A percentile compares a stretch with the other conserved stretches of the same genome.
These are phyloP conservation scores for Magallana gigas DNA, from an alignment of 1,140 invertebrate species.

Conservation along the genomic window DNA sequence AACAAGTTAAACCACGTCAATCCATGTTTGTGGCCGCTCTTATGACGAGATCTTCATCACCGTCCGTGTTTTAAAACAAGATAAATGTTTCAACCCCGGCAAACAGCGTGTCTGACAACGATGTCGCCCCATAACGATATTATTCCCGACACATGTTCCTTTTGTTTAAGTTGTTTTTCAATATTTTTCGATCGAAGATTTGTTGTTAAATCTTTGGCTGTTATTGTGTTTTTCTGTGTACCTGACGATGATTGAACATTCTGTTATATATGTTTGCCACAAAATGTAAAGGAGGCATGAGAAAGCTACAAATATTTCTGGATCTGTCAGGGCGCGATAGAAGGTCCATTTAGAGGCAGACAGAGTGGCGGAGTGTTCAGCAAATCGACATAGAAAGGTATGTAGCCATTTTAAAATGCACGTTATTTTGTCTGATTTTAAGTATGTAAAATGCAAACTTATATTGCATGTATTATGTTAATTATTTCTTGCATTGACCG, in stretches of 20 bases:
- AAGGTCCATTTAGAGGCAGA: neutral
- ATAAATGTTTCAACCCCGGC: neutral
- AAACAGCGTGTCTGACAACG: neutral
- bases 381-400: neutral
- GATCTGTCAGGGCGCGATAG: neutral
- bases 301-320: neutral
- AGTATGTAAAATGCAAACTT: neutral
- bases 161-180: slow-evolving; percentile 21
- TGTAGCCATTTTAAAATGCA: neutral
- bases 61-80: too few species aligned
- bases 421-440: neutral
- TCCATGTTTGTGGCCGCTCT: too few species aligned
- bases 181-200: slow-evolving; percentile 16
- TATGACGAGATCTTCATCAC: too few species aligned
- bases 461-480: too few species aligned
- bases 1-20: too few species aligned
- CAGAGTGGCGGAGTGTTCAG: neutral
- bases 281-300: neutral
- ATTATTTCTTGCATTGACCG: too few species aligned
- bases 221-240: neutral
- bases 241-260: neutral
- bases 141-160: slow-evolving; percentile 3
- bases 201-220: neutral
- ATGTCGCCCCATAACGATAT: neutral
- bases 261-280: neutral